Evolutionary conservation across 2,113 vertebrate genomes (phyloP).

Genomic region (Thamnaconus septentrionalis): DNA sequence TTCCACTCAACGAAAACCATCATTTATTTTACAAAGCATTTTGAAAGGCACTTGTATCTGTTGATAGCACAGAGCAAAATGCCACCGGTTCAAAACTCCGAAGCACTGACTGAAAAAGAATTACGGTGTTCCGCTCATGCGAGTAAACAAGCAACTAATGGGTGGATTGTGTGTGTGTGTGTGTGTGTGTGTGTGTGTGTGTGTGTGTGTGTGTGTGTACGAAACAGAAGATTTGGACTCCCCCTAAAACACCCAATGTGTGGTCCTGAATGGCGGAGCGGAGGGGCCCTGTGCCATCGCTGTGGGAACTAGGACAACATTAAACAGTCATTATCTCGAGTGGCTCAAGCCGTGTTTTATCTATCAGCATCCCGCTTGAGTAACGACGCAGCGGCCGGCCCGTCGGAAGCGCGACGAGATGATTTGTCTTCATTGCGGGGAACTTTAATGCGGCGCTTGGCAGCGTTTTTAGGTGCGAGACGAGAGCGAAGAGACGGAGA

Average conservation of each 20-base stretch:
- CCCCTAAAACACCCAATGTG: constrained; percentile 52
- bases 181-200: background rate
- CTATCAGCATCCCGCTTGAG: constrained; percentile 57
- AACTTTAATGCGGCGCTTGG: constrained; percentile 28
- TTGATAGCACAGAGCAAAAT: constrained; percentile 37
- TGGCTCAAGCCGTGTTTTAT: constrained; percentile 54
- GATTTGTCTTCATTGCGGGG: constrained; percentile 28
- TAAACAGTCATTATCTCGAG: constrained; percentile 70
- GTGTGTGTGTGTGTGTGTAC: constrained; percentile 7
- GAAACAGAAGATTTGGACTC: constrained; percentile 30
- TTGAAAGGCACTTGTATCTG: constrained; percentile 30
- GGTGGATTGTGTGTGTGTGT: constrained; percentile 23
- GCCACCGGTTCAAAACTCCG: constrained; percentile 41
- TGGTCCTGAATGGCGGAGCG: constrained; percentile 47
- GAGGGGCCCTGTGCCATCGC: constrained; percentile 39
- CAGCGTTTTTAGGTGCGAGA: constrained; percentile 15
- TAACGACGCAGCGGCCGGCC: constrained; percentile 38
- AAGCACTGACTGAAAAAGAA: constrained; percentile 20
- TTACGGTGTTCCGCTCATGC: constrained; percentile 22
- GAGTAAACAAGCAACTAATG: constrained; percentile 51
- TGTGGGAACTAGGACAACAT: constrained; percentile 70
- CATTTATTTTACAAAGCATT: constrained; percentile 26
- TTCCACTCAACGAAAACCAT: background rate
- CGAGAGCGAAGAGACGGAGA: constrained; percentile 24
- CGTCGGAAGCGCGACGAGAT: constrained; percentile 17